A percentile compares a stretch with the other conserved stretches of the same genome.
These are phyloP conservation scores for Ferdinandea cuprea DNA, from an alignment of 2,888 invertebrate genomes.

Conservation along the genomic window DNA sequence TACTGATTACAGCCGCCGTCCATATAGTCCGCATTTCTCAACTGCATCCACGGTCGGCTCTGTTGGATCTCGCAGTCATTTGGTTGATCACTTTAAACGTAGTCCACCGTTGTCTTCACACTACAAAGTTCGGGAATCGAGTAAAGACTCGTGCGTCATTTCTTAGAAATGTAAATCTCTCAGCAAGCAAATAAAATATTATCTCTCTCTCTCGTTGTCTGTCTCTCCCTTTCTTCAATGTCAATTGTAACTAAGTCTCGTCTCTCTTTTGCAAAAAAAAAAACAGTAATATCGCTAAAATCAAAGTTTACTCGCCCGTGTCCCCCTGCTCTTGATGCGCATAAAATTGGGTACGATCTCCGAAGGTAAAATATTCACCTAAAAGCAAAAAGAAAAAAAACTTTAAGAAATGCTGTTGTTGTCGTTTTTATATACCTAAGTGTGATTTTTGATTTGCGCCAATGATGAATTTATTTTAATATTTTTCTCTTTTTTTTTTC, in stretches of 20 bases:
- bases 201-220: slow-evolving; percentile 14
- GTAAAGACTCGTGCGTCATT: slow-evolving; percentile 82
- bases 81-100: slow-evolving; percentile 79
- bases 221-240: slow-evolving; percentile 32
- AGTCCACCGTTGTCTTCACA: slow-evolving; percentile 77
- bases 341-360: slow-evolving; percentile 83
- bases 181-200: slow-evolving; percentile 11
- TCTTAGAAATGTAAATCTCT: slow-evolving; percentile 76
- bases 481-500: slow-evolving; percentile 2
- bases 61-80: slow-evolving; percentile 74
- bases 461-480: slow-evolving; percentile 28
- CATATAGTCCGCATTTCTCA: slow-evolving; percentile 56
- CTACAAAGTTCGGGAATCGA: slow-evolving; percentile 77
- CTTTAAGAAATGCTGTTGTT: slow-evolving; percentile 43
- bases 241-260: slow-evolving; percentile 38
- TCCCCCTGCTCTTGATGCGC: slow-evolving; percentile 61
- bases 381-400: slow-evolving; percentile 31
- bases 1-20: slow-evolving; percentile 48
- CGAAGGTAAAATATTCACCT: slow-evolving; percentile 80
- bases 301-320: slow-evolving; percentile 55
- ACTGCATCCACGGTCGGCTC: slow-evolving; percentile 38
- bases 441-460: slow-evolving; percentile 71
- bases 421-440: slow-evolving; percentile 47
- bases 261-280: slow-evolving; percentile 62
- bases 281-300: slow-evolving; percentile 64